Base-by-base conservation (phyloP, 2,797 vertebrate genomes). In the Centropyge bicolor region DNA sequence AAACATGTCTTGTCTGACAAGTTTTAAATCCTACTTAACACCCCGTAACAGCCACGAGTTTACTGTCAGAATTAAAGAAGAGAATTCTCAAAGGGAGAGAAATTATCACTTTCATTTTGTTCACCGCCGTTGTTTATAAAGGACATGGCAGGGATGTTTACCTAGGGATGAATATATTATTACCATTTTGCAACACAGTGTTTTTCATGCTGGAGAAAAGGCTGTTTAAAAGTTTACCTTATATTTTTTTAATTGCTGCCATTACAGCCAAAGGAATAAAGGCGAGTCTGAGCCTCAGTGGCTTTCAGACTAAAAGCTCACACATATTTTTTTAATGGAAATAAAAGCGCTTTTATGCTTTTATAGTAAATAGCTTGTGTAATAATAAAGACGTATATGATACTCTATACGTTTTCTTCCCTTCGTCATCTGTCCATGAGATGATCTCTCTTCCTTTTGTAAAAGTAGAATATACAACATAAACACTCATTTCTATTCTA, bases 1-100 rank as follows among this genome's bases (percentile, higher is more conserved):
- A 96, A 96, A 96, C 96, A 96, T 95, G 95, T 96, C 96, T 95
- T 96, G 96, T 96, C 94, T 96, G 96, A 96, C 96, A 96, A 96
- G 95, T 96, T 96, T 95, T 96, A 96, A 96, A 96, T 96, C 95
- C 95, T 95, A 94, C 95, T 96, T 96, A 96, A 96, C 95, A 95
- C 95, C 95, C 94, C 94, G 90, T 96, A 96, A 96, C 95, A 96
- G 95, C 95, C 89, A 94, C 81, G 89, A 96, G 95, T 96, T 96
- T 96, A 95, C 95, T 96, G 96, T 96, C 95, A 95, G 95, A 95
- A 96, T 96, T 95, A 96, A 95, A 96, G 94, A 94, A 94, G 93
- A 91, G 87, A 93, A 95, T 95, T 95, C 94, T 95, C 95, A 95
- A 94, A 94, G 93, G 94, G 92, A 93, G 88, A 94, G 93, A 95